These are phyloP conservation scores for Metacarcinus magister DNA, from an alignment of 2,888 invertebrate genomes.

Conservation along the genomic window DNA sequence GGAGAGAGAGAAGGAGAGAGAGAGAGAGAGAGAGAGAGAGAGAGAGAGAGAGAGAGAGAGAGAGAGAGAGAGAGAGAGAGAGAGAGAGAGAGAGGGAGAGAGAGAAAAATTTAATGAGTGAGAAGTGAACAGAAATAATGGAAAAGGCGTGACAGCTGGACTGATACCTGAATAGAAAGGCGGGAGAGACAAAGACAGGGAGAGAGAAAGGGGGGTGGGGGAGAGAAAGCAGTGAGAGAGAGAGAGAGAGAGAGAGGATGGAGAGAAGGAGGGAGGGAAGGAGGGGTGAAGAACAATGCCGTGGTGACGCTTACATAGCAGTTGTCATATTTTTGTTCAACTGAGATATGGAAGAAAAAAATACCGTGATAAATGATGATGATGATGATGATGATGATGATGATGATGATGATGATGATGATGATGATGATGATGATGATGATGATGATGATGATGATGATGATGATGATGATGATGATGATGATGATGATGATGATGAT, in stretches of 20 bases:
- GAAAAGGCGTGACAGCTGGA: neutral
- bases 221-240: too few relatives aligned
- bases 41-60: conserved; percentile 49
- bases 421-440: too few relatives aligned
- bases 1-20: neutral
- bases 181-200: neutral
- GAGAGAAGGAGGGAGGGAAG: conserved; percentile 16
- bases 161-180: neutral
- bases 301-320: too few relatives aligned
- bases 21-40: neutral
- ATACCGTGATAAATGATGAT: neutral
- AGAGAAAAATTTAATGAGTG: too few relatives aligned
- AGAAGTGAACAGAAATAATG: neutral
- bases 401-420: too few relatives aligned
- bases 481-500: too few relatives aligned
- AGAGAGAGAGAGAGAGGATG: neutral
- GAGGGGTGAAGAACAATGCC: neutral
- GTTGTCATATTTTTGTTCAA: too few relatives aligned
- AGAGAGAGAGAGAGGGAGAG: conserved; percentile 50
- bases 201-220: neutral
- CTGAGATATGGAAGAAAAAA: neutral
- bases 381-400: too few relatives aligned
- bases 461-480: too few relatives aligned
- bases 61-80: conserved; percentile 43
- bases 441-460: too few relatives aligned